Evolutionary conservation across 2,113 vertebrate species (phyloP).

Genomic region (Microtus pennsylvanicus): DNA sequence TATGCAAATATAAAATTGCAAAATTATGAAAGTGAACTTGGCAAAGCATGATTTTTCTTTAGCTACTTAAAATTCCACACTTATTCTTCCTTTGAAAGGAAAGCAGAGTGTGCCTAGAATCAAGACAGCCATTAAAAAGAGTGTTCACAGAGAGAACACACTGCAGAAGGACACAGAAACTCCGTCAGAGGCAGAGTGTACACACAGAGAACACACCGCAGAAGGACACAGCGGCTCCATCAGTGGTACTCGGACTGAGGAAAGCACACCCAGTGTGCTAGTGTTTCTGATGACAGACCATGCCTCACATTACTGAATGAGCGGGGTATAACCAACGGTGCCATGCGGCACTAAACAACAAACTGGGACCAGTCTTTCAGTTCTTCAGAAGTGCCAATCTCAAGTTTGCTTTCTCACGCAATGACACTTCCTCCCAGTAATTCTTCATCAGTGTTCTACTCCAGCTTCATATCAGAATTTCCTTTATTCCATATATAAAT

Average conservation of each 20-base stretch:
- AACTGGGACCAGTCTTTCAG: not conserved
- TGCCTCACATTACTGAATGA: no score
- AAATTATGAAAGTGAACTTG: conserved; percentile 23
- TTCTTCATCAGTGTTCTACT: not conserved
- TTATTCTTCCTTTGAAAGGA: conserved; percentile 40
- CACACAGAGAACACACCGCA: not conserved
- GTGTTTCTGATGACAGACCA: not conserved
- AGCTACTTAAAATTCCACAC: conserved; percentile 5
- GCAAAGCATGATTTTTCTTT: conserved; percentile 39
- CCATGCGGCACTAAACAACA: not conserved
- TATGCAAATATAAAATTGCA: conserved; percentile 44
- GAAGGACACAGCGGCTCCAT: not conserved
- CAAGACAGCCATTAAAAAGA: conserved; percentile 24
- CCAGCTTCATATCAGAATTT: not conserved
- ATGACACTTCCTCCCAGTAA: not conserved
- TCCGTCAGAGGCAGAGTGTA: not conserved
- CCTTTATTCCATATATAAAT: not conserved
- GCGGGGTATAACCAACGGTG: accelerated
- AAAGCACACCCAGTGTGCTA: not conserved
- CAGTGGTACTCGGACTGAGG: not conserved
- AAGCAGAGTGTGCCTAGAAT: conserved; percentile 43
- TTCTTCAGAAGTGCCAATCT: not conserved
- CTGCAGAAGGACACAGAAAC: not conserved
- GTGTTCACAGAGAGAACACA: not conserved
- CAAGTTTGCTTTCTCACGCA: not conserved